Evolutionary conservation across 2,888 invertebrate species (phyloP), one percentile per base, ranked within the genome.

Genomic region (Phlogophora meticulosa): DNA sequence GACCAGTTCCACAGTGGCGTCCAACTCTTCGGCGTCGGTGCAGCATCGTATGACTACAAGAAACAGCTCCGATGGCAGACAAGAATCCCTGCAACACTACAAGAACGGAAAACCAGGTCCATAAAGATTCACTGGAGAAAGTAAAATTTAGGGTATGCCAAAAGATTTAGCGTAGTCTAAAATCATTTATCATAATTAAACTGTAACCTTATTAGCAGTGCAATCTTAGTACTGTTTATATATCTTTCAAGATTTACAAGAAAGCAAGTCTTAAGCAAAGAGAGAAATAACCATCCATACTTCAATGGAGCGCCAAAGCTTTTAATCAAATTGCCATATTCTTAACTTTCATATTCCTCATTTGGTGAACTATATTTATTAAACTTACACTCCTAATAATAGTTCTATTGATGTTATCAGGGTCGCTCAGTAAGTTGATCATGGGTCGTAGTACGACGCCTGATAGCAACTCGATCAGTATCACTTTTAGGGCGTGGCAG

Each of bases 331-430:
- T n/a, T n/a, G n/a, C n/a, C n/a, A n/a, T n/a, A n/a, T n/a, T n/a
- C n/a, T n/a, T n/a, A n/a, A n/a, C n/a, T n/a, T n/a, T n/a, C n/a
- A n/a, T n/a, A n/a, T n/a, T n/a, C n/a, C n/a, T n/a, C n/a, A n/a
- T n/a, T n/a, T n/a, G n/a, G n/a, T n/a, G n/a, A n/a, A n/a, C n/a
- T n/a, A n/a, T n/a, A n/a, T n/a, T n/a, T n/a, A n/a, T n/a, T n/a
- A n/a, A 2, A 72, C 57, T 71, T 11, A 98, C 98, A 96, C 98
- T 96, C 97, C 98, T 98, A 86, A 98, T 97, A 87, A 98, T 97
- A 73, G 97, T 96, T 92, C 98, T 98, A 94, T 99, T 99, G 81
- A 99, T 97, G 89, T 98, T 98, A 96, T 99, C 98, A 57, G 99
- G 98, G 93, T 98, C 98, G 48, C 98, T 97, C 70, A 98, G 91